phyloP scores from a whole-genome alignment of 1,140 invertebrate genomes.

The Probaryconus sp. region DNA sequence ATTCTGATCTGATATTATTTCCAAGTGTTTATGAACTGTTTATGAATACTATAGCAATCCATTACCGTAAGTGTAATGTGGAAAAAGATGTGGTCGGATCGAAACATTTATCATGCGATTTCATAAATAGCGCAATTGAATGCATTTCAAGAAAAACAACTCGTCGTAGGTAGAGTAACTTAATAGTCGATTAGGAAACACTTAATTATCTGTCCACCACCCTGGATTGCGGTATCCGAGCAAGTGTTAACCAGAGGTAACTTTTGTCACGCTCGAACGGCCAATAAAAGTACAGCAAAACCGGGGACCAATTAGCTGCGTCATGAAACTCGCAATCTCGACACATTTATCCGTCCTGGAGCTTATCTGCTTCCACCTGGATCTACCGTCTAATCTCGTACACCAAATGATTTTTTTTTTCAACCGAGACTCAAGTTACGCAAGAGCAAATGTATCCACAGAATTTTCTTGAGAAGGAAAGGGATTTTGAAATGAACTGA shows the following conservation, averaged over 20 bases:
- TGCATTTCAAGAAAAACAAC: slow-evolving; percentile 33
- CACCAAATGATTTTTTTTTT: slow-evolving; percentile 2
- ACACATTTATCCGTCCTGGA: slow-evolving; percentile 5
- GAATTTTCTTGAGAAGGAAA: slow-evolving; percentile 7
- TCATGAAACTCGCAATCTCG: slow-evolving; percentile 28
- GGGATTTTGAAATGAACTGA: slow-evolving; percentile 27
- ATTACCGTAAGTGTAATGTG: too few relatives aligned
- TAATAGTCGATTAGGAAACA: slow-evolving; percentile 57
- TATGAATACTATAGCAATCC: too few relatives aligned
- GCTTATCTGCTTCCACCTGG: neutral
- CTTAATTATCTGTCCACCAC: slow-evolving; percentile 47
- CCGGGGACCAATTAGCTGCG: slow-evolving; percentile 33
- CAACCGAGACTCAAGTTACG: slow-evolving; percentile 3
- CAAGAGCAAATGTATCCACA: slow-evolving; percentile 10
- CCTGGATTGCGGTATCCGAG: slow-evolving; percentile 15
- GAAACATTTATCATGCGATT: neutral
- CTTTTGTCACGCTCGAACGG: slow-evolving; percentile 38
- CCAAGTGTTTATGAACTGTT: too few relatives aligned
- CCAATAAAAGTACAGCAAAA: slow-evolving; percentile 32
- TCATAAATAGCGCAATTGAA: slow-evolving; percentile 14
- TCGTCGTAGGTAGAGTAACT: slow-evolving; percentile 25
- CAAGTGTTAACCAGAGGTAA: slow-evolving; percentile 30
- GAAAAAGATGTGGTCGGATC: too few relatives aligned
- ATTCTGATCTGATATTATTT: too few relatives aligned
- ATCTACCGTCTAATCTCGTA: slow-evolving; percentile 14